Evolutionary conservation across 2,888 invertebrate genomes (phyloP).

Genomic region (Amphipyra berbera): DNA sequence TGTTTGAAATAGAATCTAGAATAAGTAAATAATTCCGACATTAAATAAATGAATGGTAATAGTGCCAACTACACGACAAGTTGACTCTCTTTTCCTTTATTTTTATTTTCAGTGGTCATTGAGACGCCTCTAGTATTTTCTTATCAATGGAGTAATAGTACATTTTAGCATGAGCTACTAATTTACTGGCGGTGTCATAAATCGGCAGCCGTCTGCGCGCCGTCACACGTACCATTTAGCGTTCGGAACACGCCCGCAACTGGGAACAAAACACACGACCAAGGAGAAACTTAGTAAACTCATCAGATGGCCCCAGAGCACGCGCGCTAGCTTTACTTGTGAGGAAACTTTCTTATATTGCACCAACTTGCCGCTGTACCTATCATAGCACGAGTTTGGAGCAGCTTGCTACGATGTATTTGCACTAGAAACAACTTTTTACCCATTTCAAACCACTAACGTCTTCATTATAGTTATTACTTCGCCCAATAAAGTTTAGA

Average conservation of each 20-base stretch:
- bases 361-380: slow-evolving; percentile 69
- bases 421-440: slow-evolving; percentile 33
- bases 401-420: slow-evolving; percentile 48
- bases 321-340: slow-evolving; percentile 77
- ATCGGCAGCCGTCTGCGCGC: slow-evolving; percentile 22
- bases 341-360: slow-evolving; percentile 81
- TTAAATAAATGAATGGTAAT: no score
- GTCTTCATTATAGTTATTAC: slow-evolving; percentile 6
- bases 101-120: no score
- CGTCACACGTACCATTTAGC: slow-evolving; percentile 66
- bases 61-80: no score
- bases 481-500: not conserved
- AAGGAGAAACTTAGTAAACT: slow-evolving; percentile 83
- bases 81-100: no score
- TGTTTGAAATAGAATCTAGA: slow-evolving; percentile 9
- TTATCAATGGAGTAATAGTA: not conserved
- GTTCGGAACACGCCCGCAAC: slow-evolving; percentile 73
- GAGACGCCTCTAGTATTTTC: not conserved
- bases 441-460: slow-evolving; percentile 25
- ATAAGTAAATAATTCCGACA: no score
- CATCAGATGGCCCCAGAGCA: slow-evolving; percentile 80
- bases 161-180: slow-evolving; percentile 11
- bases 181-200: slow-evolving; percentile 30
- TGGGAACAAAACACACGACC: slow-evolving; percentile 73
- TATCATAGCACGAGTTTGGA: slow-evolving; percentile 66